Percentiles rank a stretch among this genome's conserved stretches.
These are phyloP conservation scores for Meandrusa payeni DNA, from an alignment of 2,888 invertebrate genomes.

Conservation along the genomic window DNA sequence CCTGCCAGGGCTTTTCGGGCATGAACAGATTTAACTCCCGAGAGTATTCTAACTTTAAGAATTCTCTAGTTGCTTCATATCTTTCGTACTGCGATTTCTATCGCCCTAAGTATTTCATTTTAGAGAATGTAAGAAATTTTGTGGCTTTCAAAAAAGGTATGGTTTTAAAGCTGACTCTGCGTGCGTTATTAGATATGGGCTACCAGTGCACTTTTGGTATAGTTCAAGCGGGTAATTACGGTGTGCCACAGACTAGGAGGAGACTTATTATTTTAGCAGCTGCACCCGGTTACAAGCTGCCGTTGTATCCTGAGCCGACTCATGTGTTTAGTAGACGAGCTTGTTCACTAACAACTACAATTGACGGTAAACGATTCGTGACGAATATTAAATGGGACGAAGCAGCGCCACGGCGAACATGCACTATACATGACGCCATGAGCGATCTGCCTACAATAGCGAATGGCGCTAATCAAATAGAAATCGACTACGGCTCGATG, in stretches of 20 bases:
- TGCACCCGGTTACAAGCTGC: constrained; percentile 88
- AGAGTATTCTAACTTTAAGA: constrained; percentile 92
- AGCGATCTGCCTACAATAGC: constrained; percentile 88
- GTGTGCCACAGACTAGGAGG: constrained; percentile 90
- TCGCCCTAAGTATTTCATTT: constrained; percentile 89
- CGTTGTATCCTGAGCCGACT: constrained; percentile 88
- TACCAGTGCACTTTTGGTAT: constrained; percentile 93
- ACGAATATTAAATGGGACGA: constrained; percentile 82
- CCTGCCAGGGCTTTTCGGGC: constrained; percentile 94
- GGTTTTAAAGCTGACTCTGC: constrained; percentile 89
- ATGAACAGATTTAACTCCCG: constrained; percentile 94
- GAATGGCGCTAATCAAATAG: constrained; percentile 85
- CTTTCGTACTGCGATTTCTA: constrained; percentile 93
- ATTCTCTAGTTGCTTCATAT: constrained; percentile 90
- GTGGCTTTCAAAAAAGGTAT: constrained; percentile 90
- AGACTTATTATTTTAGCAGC: constrained; percentile 90
- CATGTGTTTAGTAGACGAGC: constrained; percentile 88
- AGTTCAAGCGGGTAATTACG: constrained; percentile 93
- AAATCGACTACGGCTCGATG: constrained; percentile 86
- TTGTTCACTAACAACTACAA: constrained; percentile 75
- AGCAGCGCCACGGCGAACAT: constrained; percentile 88
- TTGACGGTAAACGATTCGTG: constrained; percentile 70
- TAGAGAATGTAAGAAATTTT: constrained; percentile 94
- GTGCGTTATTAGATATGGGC: constrained; percentile 90
- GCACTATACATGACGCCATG: constrained; percentile 91